A percentile compares a stretch with the other conserved stretches of the same genome.
phyloP scores from a whole-genome alignment of 1,140 invertebrate species.

The Myzus persicae region DNA sequence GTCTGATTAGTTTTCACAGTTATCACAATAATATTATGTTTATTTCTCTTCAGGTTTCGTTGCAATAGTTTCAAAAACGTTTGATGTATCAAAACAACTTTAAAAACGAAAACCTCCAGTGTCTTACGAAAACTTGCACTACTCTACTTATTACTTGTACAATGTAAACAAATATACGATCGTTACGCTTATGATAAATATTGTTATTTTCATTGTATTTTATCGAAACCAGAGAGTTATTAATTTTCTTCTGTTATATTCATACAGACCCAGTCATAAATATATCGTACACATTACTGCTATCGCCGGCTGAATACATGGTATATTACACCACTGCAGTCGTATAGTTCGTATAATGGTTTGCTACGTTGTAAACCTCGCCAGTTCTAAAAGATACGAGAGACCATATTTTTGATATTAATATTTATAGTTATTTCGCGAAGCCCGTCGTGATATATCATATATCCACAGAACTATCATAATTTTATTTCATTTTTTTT shows the following conservation, averaged over 20 bases:
- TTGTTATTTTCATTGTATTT: neutral
- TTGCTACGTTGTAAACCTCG: neutral
- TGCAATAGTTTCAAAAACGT: no score
- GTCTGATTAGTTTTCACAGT: no score
- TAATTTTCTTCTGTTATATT: neutral
- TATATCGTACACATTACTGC: neutral
- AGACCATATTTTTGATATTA: neutral
- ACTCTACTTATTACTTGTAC: no score
- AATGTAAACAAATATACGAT: no score
- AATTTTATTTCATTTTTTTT: neutral
- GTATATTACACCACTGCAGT: neutral
- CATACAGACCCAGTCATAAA: neutral
- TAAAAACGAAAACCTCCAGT: no score
- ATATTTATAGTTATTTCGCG: slow-evolving; percentile 17
- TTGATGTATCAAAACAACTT: no score
- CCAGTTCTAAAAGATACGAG: neutral
- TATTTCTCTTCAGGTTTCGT: no score
- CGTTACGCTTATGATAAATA: neutral
- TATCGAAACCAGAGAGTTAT: neutral
- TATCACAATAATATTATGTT: no score
- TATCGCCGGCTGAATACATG: neutral
- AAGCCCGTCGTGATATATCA: neutral
- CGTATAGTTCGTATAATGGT: neutral
- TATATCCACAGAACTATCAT: neutral
- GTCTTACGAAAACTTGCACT: no score